Evolutionary conservation across 1,140 invertebrate genomes (phyloP).

Genomic region (Maniola jurtina): DNA sequence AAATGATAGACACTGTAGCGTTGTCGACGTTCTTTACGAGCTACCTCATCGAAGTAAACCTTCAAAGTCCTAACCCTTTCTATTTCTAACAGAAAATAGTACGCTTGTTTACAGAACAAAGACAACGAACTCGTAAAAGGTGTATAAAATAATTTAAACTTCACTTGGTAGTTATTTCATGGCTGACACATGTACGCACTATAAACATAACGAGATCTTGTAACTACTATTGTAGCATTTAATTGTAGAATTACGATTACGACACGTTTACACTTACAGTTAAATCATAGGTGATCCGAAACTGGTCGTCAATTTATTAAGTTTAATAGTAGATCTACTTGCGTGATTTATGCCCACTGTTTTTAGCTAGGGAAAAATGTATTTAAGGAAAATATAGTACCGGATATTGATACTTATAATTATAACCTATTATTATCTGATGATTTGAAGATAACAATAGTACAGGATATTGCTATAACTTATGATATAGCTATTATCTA

Average conservation of each 20-base stretch:
- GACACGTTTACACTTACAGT: background rate
- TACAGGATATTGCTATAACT: background rate
- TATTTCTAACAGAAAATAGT: conserved; percentile 31
- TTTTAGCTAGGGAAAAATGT: no score
- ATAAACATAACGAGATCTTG: background rate
- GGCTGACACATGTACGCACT: conserved; percentile 20
- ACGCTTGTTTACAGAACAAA: conserved; percentile 60
- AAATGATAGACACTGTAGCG: background rate
- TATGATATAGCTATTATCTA: no score
- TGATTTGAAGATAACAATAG: background rate
- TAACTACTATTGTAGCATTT: conserved; percentile 9
- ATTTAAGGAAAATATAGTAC: no score
- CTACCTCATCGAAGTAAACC: conserved; percentile 16
- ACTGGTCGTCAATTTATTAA: no score
- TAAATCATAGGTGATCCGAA: background rate
- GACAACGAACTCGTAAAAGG: conserved; percentile 73
- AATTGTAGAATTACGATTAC: background rate
- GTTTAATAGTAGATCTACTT: no score
- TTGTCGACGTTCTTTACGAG: conserved; percentile 17
- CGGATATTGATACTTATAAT: no score
- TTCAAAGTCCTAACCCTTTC: conserved; percentile 23
- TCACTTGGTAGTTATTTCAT: conserved; percentile 40
- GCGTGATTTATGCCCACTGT: no score
- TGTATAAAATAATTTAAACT: conserved; percentile 48
- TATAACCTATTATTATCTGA: no score